Percentiles rank a stretch among this genome's conserved stretches.
Evolutionary conservation across 2,888 invertebrate genomes (phyloP).

Genomic region (Andrena fulva): DNA sequence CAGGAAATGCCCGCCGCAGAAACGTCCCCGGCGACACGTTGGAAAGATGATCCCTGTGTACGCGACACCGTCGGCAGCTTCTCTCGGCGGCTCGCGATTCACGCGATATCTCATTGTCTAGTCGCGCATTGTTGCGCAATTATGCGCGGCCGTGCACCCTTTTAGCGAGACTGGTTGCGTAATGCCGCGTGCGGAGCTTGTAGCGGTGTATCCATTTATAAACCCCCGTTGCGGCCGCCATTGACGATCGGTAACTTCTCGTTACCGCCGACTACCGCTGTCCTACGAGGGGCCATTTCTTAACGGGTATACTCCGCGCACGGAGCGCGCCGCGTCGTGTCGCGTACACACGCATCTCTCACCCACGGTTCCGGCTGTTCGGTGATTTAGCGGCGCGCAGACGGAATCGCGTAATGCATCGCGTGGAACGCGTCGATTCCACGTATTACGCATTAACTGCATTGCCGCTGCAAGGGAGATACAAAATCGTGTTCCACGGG

Average conservation of each 20-base stretch:
- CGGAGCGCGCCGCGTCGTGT: slow-evolving; percentile 4
- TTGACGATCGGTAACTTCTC: slow-evolving; percentile 72
- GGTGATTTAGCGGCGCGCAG: slow-evolving; percentile 49
- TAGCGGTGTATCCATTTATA: slow-evolving; percentile 65
- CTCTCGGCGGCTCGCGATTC: slow-evolving; percentile 47
- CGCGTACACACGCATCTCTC: slow-evolving; percentile 49
- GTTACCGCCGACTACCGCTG: slow-evolving; percentile 68
- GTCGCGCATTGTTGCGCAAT: slow-evolving; percentile 64
- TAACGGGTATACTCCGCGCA: slow-evolving; percentile 57
- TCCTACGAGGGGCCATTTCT: slow-evolving; percentile 64
- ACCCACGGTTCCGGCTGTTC: slow-evolving; percentile 46
- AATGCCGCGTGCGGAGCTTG: slow-evolving; percentile 40
- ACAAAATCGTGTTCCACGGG: neutral
- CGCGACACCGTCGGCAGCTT: slow-evolving; percentile 32
- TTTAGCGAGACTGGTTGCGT: slow-evolving; percentile 60
- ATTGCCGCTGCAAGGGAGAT: slow-evolving; percentile 34
- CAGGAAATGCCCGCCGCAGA: slow-evolving; percentile 13
- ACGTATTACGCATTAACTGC: slow-evolving; percentile 30
- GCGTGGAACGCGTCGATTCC: slow-evolving; percentile 55
- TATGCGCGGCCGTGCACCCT: slow-evolving; percentile 60
- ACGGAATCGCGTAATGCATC: slow-evolving; percentile 24
- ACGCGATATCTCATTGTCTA: slow-evolving; percentile 70
- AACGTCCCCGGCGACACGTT: neutral
- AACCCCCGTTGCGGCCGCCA: slow-evolving; percentile 46
- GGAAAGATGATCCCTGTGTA: slow-evolving; percentile 45